phyloP scores from a whole-genome alignment of 2,888 invertebrate genomes.

The Bellardia pandia region DNA sequence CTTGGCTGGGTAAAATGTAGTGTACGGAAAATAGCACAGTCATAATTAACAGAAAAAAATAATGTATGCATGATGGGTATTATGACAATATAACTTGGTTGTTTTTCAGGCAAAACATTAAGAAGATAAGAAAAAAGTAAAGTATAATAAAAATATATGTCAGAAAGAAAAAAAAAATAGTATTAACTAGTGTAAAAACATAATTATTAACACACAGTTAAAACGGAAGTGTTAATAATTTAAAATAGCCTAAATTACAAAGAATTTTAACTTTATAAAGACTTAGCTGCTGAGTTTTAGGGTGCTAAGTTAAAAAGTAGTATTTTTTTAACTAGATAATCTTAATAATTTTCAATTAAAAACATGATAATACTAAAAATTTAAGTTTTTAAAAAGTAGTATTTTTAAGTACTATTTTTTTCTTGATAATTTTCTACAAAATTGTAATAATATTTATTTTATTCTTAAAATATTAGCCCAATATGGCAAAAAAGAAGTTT shows the following conservation, averaged over 20 bases:
- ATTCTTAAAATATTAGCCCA: no score
- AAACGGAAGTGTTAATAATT: conserved; percentile 33
- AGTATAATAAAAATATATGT: conserved; percentile 4
- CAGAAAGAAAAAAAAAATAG: conserved; percentile 3
- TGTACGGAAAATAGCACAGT: conserved; percentile 22
- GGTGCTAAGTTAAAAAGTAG: neutral
- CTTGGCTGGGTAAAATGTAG: neutral
- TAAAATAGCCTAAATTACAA: conserved; percentile 10
- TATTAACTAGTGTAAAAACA: neutral
- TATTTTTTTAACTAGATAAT: neutral
- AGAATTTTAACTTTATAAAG: neutral
- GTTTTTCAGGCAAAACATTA: neutral
- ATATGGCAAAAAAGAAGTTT: no score
- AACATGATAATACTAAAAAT: no score
- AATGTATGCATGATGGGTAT: neutral
- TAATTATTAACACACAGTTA: conserved; percentile 11
- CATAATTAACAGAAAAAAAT: conserved; percentile 11
- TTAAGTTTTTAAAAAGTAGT: no score
- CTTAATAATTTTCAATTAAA: no score
- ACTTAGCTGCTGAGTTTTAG: neutral
- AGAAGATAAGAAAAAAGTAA: neutral
- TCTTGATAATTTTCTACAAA: no score
- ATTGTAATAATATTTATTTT: no score
- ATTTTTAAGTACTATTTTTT: no score
- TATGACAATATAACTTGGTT: conserved; percentile 22